Percentiles rank a stretch among this genome's conserved stretches.
Conservation (phyloP, 2,113 vertebrate genomes). For the Alligator sinensis region DNA sequence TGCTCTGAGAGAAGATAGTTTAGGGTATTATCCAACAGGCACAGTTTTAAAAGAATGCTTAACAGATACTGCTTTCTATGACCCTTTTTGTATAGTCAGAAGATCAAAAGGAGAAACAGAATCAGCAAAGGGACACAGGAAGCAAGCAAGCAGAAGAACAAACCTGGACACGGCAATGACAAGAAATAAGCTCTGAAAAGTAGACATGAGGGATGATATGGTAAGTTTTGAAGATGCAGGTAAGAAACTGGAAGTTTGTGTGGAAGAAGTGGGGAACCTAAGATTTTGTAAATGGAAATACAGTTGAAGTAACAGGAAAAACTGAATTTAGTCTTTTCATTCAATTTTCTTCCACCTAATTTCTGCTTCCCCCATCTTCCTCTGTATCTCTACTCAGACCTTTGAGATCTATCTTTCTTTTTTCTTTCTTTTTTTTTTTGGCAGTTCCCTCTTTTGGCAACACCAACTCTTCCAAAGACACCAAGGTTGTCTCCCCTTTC, state of each 20-base stretch:
- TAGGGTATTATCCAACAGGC: not conserved
- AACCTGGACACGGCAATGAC: not conserved
- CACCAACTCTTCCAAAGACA: not conserved
- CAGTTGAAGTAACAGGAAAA: not conserved
- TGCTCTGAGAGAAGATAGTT: conserved; percentile 55
- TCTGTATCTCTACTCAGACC: not conserved
- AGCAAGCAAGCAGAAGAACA: not conserved
- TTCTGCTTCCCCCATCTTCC: not conserved
- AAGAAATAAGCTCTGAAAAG: not conserved
- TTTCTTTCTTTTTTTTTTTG: not conserved
- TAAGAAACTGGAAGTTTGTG: not conserved
- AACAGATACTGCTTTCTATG: not conserved
- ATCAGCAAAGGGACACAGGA: not conserved
- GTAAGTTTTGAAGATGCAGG: not conserved
- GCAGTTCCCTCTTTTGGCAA: not conserved
- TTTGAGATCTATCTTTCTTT: not conserved
- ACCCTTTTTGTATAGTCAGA: not conserved
- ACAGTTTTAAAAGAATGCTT: not conserved
- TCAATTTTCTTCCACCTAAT: not conserved
- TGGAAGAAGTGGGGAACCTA: not conserved
- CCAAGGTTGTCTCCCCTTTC: not conserved
- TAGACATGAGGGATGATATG: not conserved
- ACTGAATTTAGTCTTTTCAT: not conserved
- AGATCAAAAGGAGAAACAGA: conserved; percentile 5
- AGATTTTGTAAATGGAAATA: not conserved